phyloP scores from a whole-genome alignment of 2,888 invertebrate species.

The Lamproptera curius region DNA sequence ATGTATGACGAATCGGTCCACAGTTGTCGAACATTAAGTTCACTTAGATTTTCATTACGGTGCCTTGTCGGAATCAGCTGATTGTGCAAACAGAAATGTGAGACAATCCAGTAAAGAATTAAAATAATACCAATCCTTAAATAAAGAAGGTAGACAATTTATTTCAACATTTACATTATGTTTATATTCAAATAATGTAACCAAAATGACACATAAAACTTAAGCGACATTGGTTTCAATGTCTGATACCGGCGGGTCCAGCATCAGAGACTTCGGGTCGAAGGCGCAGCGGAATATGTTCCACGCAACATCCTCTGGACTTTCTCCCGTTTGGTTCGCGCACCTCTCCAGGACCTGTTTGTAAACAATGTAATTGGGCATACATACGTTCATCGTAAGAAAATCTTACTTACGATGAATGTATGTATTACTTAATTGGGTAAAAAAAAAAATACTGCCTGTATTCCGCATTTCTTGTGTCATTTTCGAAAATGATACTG shows the following conservation, averaged over 20 bases:
- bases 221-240: constrained; percentile 28
- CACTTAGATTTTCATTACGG: background rate
- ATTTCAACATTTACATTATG: background rate
- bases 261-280: constrained; percentile 57
- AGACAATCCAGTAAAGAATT: background rate
- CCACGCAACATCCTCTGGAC: constrained; percentile 65
- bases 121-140: background rate
- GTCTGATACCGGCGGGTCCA: constrained; percentile 50
- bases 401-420: too few relatives aligned
- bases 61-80: background rate
- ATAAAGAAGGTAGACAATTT: background rate
- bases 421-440: too few relatives aligned
- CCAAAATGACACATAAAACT: background rate
- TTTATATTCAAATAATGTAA: background rate
- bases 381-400: too few relatives aligned
- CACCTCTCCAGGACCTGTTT: constrained; percentile 62
- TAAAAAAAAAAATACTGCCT: too few relatives aligned
- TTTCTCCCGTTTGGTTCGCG: constrained; percentile 48
- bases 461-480: too few relatives aligned
- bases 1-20: constrained; percentile 10
- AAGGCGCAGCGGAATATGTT: constrained; percentile 64
- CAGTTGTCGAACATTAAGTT: background rate
- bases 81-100: background rate
- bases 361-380: too few relatives aligned
- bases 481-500: too few relatives aligned